Conservation (phyloP, 2,797 vertebrate genomes). For the Gobionotothen gibberifrons region DNA sequence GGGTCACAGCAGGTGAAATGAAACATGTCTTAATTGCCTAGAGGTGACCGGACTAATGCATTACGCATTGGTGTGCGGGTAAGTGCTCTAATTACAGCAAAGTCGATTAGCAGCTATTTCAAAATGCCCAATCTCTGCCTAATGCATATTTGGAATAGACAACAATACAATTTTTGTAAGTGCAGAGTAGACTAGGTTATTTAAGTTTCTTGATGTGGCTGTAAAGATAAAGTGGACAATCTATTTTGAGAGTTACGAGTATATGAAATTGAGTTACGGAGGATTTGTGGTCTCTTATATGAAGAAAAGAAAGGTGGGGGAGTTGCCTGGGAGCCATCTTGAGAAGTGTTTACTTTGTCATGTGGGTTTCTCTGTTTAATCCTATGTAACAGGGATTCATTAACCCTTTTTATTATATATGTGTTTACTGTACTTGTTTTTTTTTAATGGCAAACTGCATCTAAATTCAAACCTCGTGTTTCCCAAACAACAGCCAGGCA, state of each 20-base stretch:
- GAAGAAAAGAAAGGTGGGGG: background rate
- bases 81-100: conserved; percentile 49
- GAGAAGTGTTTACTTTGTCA: conserved; percentile 1
- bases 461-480: conserved; percentile 4
- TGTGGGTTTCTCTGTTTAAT: conserved; percentile 14
- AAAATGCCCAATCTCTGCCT: conserved; percentile 17
- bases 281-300: conserved; percentile 18
- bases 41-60: conserved; percentile 43
- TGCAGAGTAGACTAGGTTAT: background rate
- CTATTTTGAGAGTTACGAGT: conserved; percentile 43
- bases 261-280: conserved; percentile 34
- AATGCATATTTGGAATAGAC: conserved; percentile 43
- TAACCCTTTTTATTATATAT: background rate
- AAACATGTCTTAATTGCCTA: conserved; percentile 33
- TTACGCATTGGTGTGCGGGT: conserved; percentile 32
- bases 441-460: conserved; percentile 19
- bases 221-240: conserved; percentile 12
- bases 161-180: conserved; percentile 3
- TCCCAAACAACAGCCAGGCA: conserved; percentile 17
- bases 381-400: background rate
- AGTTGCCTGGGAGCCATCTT: background rate
- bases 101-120: conserved; percentile 60
- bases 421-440: background rate
- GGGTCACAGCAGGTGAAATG: conserved; percentile 53
- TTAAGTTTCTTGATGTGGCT: conserved; percentile 30